Percentiles rank a stretch among this genome's conserved stretches.
phyloP scores from a whole-genome alignment of 2,888 invertebrate species.

The Adelognathus sp. region DNA sequence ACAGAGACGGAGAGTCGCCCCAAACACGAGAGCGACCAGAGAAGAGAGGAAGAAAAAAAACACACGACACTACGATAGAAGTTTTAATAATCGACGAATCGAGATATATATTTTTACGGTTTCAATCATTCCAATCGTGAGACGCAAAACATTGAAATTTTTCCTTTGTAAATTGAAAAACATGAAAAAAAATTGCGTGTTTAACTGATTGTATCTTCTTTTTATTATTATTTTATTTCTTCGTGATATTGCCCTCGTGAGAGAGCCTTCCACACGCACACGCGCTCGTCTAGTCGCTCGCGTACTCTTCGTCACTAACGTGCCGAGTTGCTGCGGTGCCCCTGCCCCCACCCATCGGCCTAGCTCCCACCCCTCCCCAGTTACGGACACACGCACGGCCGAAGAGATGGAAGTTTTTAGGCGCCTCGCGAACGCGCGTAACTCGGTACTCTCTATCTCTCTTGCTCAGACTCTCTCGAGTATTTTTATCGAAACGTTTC shows the following conservation, averaged over 20 bases:
- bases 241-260: not conserved
- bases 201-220: not conserved
- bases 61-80: not conserved
- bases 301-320: constrained; percentile 37
- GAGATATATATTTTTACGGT: not conserved
- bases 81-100: not conserved
- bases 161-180: not conserved
- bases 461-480: not conserved
- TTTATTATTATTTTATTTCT: not conserved
- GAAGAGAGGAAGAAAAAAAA: not conserved
- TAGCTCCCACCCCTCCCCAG: not conserved
- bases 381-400: not conserved
- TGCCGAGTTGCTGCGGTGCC: constrained; percentile 28
- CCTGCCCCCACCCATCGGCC: not conserved
- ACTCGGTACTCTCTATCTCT: not conserved
- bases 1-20: not conserved
- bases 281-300: constrained; percentile 14
- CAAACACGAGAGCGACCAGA: no score
- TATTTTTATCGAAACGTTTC: not conserved
- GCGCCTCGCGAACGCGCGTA: constrained; percentile 26
- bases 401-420: constrained; percentile 9
- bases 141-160: not conserved
- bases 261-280: not conserved
- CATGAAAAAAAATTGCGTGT: not conserved
- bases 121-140: not conserved